A percentile compares a stretch with the other conserved stretches of the same genome.
Conservation (phyloP, 2,797 vertebrate species). For the Platyrinchus mystaceus region DNA sequence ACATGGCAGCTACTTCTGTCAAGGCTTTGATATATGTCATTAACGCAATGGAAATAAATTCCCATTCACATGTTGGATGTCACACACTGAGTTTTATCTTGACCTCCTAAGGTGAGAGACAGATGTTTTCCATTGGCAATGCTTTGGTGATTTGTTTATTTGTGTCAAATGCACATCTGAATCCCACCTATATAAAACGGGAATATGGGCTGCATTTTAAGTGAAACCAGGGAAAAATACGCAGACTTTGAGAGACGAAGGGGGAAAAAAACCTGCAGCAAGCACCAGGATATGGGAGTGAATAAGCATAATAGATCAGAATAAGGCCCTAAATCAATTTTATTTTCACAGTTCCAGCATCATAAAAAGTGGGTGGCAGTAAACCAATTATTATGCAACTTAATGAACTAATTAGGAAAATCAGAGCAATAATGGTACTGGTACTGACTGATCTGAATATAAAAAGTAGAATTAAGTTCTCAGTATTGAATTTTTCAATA, state of each 20-base stretch:
- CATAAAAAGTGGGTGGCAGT: slow-evolving; percentile 80
- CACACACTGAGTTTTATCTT: slow-evolving; percentile 64
- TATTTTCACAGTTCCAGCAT: slow-evolving; percentile 77
- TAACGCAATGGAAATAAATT: slow-evolving; percentile 51
- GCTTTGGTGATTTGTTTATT: slow-evolving; percentile 59
- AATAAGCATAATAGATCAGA: slow-evolving; percentile 76
- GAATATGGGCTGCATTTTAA: slow-evolving; percentile 63
- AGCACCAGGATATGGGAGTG: slow-evolving; percentile 71
- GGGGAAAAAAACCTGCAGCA: slow-evolving; percentile 63
- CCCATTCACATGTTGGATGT: slow-evolving; percentile 9
- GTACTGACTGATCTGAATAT: slow-evolving; percentile 81
- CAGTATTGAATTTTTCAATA: slow-evolving; percentile 61
- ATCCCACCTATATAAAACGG: slow-evolving; percentile 72
- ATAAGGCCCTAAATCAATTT: slow-evolving; percentile 80
- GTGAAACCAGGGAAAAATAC: slow-evolving; percentile 43
- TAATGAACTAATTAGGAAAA: slow-evolving; percentile 85
- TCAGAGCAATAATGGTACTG: slow-evolving; percentile 79
- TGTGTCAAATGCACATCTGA: slow-evolving; percentile 60
- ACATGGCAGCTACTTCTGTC: neutral
- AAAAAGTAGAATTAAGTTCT: slow-evolving; percentile 80
- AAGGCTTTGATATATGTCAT: slow-evolving; percentile 37
- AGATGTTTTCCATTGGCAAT: slow-evolving; percentile 68
- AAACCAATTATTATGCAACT: slow-evolving; percentile 84
- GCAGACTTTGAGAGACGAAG: slow-evolving; percentile 20
- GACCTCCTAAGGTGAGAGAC: slow-evolving; percentile 75